Evolutionary conservation across 2,113 vertebrate genomes (phyloP).

Genomic region (Campylomormyrus numenius): DNA sequence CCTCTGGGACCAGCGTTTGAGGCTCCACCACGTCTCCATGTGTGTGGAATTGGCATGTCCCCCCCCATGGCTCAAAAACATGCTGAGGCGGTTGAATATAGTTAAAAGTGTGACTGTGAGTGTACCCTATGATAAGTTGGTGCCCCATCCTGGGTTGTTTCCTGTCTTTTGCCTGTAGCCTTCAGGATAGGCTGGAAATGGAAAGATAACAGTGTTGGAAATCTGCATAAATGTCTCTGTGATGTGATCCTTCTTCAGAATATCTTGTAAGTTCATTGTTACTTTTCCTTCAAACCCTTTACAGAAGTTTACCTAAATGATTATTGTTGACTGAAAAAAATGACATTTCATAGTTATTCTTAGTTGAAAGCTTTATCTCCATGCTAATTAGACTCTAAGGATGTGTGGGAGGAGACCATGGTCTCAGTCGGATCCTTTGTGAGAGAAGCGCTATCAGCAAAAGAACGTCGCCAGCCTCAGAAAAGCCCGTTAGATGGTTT

Average conservation of each 20-base stretch:
- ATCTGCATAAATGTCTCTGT: not conserved
- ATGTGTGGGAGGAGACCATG: too few species aligned
- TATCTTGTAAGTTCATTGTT: not conserved
- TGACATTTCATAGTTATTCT: not conserved
- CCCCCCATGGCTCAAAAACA: too few species aligned
- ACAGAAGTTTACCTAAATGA: not conserved
- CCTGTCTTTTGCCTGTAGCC: too few species aligned
- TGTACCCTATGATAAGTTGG: too few species aligned
- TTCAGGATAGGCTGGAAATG: too few species aligned
- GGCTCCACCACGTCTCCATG: not conserved
- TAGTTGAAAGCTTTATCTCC: not conserved
- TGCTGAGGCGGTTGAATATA: not conserved
- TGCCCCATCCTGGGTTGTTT: too few species aligned
- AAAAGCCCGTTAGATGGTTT: not conserved
- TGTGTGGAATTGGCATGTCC: not conserved
- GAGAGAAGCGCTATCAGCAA: not conserved
- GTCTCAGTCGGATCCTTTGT: not conserved
- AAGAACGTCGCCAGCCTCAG: not conserved
- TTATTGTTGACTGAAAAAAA: not conserved
- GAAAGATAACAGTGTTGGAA: not conserved
- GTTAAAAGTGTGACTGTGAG: too few species aligned
- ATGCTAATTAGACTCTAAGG: not conserved
- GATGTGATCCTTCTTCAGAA: not conserved
- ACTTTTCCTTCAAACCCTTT: not conserved
- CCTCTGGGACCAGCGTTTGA: not conserved